Base-by-base conservation (phyloP, 2,888 invertebrate species). In the Sinotaia quadrata region DNA sequence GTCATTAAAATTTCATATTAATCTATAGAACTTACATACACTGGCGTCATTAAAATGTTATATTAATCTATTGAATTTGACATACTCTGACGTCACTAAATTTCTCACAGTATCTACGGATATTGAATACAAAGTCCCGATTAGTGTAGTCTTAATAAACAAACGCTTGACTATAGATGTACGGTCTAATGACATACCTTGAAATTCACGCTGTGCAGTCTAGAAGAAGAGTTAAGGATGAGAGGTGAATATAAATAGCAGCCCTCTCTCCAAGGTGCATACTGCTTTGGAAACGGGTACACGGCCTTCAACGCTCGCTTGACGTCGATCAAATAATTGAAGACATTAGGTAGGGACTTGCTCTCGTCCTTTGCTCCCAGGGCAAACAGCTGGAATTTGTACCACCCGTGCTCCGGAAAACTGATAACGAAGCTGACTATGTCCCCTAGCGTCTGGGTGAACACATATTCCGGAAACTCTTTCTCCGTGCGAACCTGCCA, bases 221-320 rank as follows among this genome's bases (percentile, higher is more conserved):
- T 61, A 34, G 69, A 63, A n/a, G 85, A 84, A 27, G 81, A 75
- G 68, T 75, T 74, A 52, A 78, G 62, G 31, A 75, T 68, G 49
- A 74, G 33, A 2, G 86, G 86, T 33, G 78, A 78, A 70, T 73
- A 73, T 51, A 86, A 78, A 73, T 76, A 82, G 69, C 86, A 86
- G n/a, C 84, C 85, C 34, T 86, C 85, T 71, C 85, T 85, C 85
- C 85, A 86, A 63, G 85, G 85, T 52, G 82, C 82, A 59, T 84
- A 86, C 76, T 86, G 86, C 74, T 84, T 83, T 24, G 86, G 85
- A 79, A 80, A 86, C 54, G 84, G 77, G 29, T 77, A 68, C 33
- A 78, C 78, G 29, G 72, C 69, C 60, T 79, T 76, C 52, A 75
- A 71, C 0, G 77, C 76, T 3, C 69, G 44, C 47, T 63, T 68